Conservation (phyloP, 2,888 invertebrate genomes). For the Sinodicranocentrus sp. region DNA sequence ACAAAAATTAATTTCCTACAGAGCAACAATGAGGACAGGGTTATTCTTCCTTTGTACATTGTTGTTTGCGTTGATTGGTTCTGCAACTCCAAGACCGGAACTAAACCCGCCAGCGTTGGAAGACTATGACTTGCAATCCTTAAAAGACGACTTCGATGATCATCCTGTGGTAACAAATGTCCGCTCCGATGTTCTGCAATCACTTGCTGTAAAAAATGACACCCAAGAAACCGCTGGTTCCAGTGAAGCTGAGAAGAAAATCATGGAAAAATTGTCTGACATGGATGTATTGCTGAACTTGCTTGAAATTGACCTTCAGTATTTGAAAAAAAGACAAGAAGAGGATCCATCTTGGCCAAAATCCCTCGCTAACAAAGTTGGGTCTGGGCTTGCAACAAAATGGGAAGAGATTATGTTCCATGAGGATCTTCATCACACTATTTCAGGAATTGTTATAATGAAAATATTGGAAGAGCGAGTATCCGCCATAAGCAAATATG, state of each 20-base stretch:
- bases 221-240: not conserved
- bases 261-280: slow-evolving; percentile 16
- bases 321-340: slow-evolving; percentile 1
- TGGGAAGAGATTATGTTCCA: slow-evolving; percentile 26
- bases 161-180: not conserved
- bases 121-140: slow-evolving; percentile 3
- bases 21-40: too few relatives aligned
- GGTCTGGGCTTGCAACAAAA: not conserved
- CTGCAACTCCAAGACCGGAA: not conserved
- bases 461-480: slow-evolving; percentile 48
- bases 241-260: not conserved
- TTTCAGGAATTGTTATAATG: slow-evolving; percentile 34
- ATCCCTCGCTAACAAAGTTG: slow-evolving; percentile 7
- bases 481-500: slow-evolving; percentile 26
- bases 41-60: not conserved
- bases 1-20: too few relatives aligned
- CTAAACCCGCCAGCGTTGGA: not conserved
- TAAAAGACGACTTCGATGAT: slow-evolving; percentile 18
- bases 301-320: slow-evolving; percentile 18
- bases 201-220: not conserved
- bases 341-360: slow-evolving; percentile 39
- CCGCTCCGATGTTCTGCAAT: not conserved
- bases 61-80: not conserved
- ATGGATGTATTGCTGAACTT: slow-evolving; percentile 14
- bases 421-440: slow-evolving; percentile 7